Percentiles rank a stretch among this genome's conserved stretches.
Evolutionary conservation across 2,113 vertebrate genomes (phyloP).

Genomic region (Trogon melanurus): DNA sequence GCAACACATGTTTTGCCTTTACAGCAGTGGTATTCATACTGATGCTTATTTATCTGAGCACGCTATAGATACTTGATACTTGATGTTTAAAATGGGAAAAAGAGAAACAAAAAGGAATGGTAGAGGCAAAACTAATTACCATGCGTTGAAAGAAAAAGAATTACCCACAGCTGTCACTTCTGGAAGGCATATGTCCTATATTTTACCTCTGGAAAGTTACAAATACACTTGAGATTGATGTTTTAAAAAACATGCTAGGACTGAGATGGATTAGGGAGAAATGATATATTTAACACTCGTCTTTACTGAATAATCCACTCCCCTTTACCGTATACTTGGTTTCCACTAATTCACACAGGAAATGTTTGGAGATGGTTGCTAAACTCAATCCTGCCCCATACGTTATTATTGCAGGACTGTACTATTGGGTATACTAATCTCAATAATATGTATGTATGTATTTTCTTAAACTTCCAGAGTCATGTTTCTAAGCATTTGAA

Average conservation of each 20-base stretch:
- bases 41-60: neutral
- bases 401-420: slow-evolving; percentile 45
- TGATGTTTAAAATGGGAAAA: neutral
- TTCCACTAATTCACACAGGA: slow-evolving; percentile 31
- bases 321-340: neutral
- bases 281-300: neutral
- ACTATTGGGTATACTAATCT: slow-evolving; percentile 52
- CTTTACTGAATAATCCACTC: slow-evolving; percentile 40
- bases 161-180: neutral
- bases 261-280: neutral
- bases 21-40: neutral
- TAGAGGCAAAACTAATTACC: neutral
- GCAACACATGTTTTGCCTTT: neutral
- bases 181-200: neutral
- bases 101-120: neutral
- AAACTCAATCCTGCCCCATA: slow-evolving; percentile 7
- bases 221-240: neutral
- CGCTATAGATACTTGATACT: neutral
- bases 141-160: neutral
- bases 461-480: slow-evolving; percentile 69
- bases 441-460: slow-evolving; percentile 49
- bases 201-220: neutral
- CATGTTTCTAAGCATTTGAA: slow-evolving; percentile 53
- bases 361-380: slow-evolving; percentile 18
- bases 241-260: neutral